A percentile compares a stretch with the other conserved stretches of the same genome.
Conservation (phyloP, 1,140 invertebrate genomes). For the Orius laevigatus region DNA sequence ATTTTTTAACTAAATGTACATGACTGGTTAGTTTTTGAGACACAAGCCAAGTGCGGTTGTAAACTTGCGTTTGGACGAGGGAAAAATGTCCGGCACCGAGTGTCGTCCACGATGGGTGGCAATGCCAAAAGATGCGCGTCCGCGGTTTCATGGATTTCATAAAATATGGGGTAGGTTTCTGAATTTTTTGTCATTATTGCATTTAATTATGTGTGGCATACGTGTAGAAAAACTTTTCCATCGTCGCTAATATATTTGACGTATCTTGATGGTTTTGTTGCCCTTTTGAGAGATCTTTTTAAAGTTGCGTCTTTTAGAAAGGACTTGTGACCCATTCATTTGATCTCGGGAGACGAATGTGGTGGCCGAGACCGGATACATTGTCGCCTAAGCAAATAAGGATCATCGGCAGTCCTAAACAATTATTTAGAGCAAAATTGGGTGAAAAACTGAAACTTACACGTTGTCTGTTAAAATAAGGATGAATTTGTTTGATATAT, state of each 20-base stretch:
- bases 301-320: constrained; percentile 8
- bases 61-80: background rate
- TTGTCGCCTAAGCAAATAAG: too few relatives aligned
- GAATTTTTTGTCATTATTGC: too few relatives aligned
- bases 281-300: constrained; percentile 8
- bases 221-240: constrained; percentile 8
- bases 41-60: constrained; percentile 2
- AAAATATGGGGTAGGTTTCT: constrained; percentile 32
- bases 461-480: too few relatives aligned
- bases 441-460: too few relatives aligned
- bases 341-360: too few relatives aligned
- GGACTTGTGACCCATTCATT: constrained; percentile 1
- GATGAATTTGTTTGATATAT: too few relatives aligned
- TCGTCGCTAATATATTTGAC: constrained; percentile 4
- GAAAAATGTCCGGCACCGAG: background rate
- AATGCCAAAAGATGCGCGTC: constrained; percentile 40
- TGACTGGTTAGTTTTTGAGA: background rate
- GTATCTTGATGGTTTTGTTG: constrained; percentile 12
- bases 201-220: too few relatives aligned
- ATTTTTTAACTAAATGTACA: too few relatives aligned
- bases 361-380: too few relatives aligned
- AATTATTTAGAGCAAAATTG: too few relatives aligned
- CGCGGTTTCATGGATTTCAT: constrained; percentile 45
- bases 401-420: too few relatives aligned
- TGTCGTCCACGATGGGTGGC: background rate